These are phyloP conservation scores for Columba janthina DNA, from an alignment of 2,113 vertebrate species.

Conservation along the genomic window DNA sequence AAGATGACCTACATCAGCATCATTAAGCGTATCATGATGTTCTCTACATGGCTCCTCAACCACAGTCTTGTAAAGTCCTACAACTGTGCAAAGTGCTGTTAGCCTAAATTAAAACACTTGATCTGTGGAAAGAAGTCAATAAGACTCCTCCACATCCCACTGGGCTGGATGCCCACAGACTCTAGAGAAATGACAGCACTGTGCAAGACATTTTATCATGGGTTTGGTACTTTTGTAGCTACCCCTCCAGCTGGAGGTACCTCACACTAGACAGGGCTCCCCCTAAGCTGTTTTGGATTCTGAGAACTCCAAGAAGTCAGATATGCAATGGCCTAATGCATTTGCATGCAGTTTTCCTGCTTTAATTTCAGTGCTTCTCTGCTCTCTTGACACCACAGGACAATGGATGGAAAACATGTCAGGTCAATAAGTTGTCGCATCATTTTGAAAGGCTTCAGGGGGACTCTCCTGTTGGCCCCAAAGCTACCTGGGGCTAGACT, in stretches of 20 bases:
- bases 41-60: background rate
- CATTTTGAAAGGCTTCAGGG: background rate
- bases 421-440: background rate
- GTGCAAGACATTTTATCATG: background rate
- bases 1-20: background rate
- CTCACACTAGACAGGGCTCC: background rate
- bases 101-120: background rate
- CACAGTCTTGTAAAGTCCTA: background rate
- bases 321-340: background rate
- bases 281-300: background rate
- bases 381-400: background rate
- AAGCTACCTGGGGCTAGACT: background rate
- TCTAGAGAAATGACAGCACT: background rate
- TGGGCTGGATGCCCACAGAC: background rate
- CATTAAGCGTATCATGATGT: background rate
- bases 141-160: background rate
- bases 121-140: background rate
- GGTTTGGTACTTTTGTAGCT: background rate
- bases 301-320: background rate
- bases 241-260: background rate
- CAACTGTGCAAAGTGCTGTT: background rate
- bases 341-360: background rate
- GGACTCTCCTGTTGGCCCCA: background rate
- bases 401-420: background rate
- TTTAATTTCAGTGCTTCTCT: background rate